Evolutionary conservation across 1,140 invertebrate genomes (phyloP).

Genomic region (Drosophila funebris): DNA sequence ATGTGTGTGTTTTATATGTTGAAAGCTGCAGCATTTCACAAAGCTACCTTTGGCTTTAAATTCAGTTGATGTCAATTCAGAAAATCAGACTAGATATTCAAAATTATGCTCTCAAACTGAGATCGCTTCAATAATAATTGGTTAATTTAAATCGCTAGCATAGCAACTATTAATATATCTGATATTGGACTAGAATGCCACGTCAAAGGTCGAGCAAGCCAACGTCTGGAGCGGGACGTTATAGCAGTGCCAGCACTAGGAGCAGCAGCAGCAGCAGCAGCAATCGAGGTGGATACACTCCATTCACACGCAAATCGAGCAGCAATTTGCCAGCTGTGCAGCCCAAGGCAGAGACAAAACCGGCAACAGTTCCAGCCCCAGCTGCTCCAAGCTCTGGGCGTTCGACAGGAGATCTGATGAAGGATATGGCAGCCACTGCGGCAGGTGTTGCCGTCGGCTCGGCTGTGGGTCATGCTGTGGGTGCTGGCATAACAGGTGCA

Average conservation of each 20-base stretch:
- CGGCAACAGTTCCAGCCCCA: constrained; percentile 16
- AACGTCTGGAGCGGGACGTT: constrained; percentile 12
- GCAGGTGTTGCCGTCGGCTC: constrained; percentile 89
- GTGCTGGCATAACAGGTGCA: constrained; percentile 92
- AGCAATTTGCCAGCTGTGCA: constrained; percentile 50
- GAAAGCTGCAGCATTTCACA: constrained; percentile 1
- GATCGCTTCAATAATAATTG: constrained; percentile 5
- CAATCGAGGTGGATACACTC: constrained; percentile 4
- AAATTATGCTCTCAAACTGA: constrained; percentile 45
- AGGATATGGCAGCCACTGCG: constrained; percentile 94
- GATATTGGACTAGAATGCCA: constrained; percentile 37
- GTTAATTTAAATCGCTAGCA: constrained; percentile 2
- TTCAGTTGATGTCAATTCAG: neutral
- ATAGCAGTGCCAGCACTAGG: neutral
- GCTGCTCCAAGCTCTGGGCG: constrained; percentile 38
- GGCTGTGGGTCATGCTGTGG: constrained; percentile 92
- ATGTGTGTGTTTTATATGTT: constrained; percentile 12
- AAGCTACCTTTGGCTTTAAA: constrained; percentile 5
- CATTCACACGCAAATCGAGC: constrained; percentile 5
- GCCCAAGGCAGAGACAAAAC: constrained; percentile 33
- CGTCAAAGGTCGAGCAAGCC: constrained; percentile 56
- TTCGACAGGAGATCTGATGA: constrained; percentile 50
- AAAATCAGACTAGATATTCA: constrained; percentile 25
- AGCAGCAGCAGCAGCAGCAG: constrained; percentile 17
- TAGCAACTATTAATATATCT: neutral